Base-by-base conservation (phyloP, 2,888 invertebrate species). In the Drosophila neotestacea region DNA sequence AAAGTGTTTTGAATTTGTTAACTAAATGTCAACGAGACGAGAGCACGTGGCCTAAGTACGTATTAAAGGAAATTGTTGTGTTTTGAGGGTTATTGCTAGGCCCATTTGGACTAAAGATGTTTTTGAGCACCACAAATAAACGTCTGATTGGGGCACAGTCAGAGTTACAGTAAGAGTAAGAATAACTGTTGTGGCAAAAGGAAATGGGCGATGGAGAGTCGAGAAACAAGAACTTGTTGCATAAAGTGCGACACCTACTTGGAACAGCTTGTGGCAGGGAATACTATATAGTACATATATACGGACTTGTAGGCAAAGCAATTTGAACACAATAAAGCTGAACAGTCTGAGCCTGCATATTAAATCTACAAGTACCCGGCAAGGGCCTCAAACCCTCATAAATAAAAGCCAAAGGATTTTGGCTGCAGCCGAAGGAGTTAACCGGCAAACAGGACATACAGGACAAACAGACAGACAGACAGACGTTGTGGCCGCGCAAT, bases 401-500 rank as follows among this genome's bases (percentile, higher is more conserved):
- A 83, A 83, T 88, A 83, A 86, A 61, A 56, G 60, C 61, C 62
- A 58, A 70, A 73, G 73, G 59, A 60, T 64, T 64, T 65, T 39
- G 48, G 39, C 58, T 59, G 75, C 70, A 56, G 39, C 44, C 30
- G 60, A 75, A 79, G 64, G 70, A 74, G 79, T 75, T 78, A 69
- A 50, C 52, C 56, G 47, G 22, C 9, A 42, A 6, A 38, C 27
- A 28, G 54, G 39, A 38, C 22, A 22, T 2, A 22, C 22, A 22
- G 22, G 16, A 16, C 16, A 16, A 16, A 16, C 22, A 22, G 22
- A 22, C 22, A 22, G 22, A 22, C 22, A 22, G 22, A 22, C 58
- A 55, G 58, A 59, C 48, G 22, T 73, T 86, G 83, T 73, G 85
- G 88, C 83, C 89, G 78, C 73, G 86, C 89, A 88, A 88, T 90